Evolutionary conservation across 2,888 invertebrate genomes (phyloP).

Genomic region (Petrolisthes cinctipes): DNA sequence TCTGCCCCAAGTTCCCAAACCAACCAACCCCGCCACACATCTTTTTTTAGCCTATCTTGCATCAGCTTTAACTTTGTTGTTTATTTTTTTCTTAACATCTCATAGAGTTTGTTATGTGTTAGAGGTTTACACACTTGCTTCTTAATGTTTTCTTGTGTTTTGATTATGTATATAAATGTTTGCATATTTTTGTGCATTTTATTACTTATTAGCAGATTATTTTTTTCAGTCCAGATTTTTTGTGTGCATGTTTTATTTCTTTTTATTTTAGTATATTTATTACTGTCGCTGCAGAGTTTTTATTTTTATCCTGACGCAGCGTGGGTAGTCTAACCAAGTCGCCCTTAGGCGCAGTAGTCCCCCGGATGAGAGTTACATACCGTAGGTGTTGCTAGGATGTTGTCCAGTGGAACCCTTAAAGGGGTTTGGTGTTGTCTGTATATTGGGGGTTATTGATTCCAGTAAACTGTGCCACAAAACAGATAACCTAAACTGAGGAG

Average conservation of each 20-base stretch:
- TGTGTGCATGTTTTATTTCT: background rate
- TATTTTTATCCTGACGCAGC: background rate
- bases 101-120: slow-evolving; percentile 49
- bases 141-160: background rate
- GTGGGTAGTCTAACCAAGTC: background rate
- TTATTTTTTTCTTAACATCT: slow-evolving; percentile 21
- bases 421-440: too few species aligned
- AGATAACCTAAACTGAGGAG: too few species aligned
- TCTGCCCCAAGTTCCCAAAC: too few species aligned
- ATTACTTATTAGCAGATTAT: slow-evolving; percentile 30
- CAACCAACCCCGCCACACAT: background rate
- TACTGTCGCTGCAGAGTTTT: slow-evolving; percentile 21
- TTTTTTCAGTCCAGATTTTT: slow-evolving; percentile 45
- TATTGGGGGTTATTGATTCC: too few species aligned
- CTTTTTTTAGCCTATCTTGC: slow-evolving; percentile 41
- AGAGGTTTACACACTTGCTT: background rate
- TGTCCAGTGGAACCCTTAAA: slow-evolving; percentile 25
- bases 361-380: slow-evolving; percentile 11
- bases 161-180: slow-evolving; percentile 28
- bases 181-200: slow-evolving; percentile 50
- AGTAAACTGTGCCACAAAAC: too few species aligned
- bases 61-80: slow-evolving; percentile 49
- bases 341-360: background rate
- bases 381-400: slow-evolving; percentile 26
- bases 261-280: slow-evolving; percentile 33